Base-by-base conservation (phyloP, 1,140 invertebrate genomes). In the Drosophila fuyamai region DNA sequence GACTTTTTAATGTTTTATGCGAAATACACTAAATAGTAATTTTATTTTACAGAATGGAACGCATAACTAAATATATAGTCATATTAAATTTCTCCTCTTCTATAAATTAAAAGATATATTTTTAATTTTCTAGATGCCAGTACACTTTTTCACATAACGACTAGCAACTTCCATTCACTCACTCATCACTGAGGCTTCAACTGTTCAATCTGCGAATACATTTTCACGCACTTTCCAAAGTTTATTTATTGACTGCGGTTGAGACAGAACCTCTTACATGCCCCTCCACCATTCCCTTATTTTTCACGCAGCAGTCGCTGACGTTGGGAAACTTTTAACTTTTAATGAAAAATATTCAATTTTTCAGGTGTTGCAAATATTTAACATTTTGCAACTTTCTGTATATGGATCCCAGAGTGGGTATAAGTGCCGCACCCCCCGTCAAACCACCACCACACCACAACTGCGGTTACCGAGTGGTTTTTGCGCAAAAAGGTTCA, bases 341-440 rank as follows among this genome's bases (percentile, higher is more conserved):
- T 88, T 89, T 89, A 88, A 89, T 89, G 79, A 88, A 89, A 76
- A 80, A 89, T 88, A 88, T 88, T 88, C 84, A 89, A 88, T 89
- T 89, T 77, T 83, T 89, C 84, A 88, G 84, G 76, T 88, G 83
- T 88, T 89, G 76, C 76, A 83, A 78, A 88, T 86, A 86, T 86
- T 86, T 76, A 88, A 79, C 61, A 88, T 75, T 82, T 68, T 44
- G 80, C 54, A 78, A 83, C 70, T 82, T 82, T 82, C 44, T 27
- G 18, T 23, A 16, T 40, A 18, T 36, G 43, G 44, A 41, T 71
- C 16, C 16, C 50, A 18, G 14, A 51, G 48, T 35, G 27, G 29
- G 48, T 35, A 18, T 8, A 13, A 35, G 46, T n/a, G 10, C 16
- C 12, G 7, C 10, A 14, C 16, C 32, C 14, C 14, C 16, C 54